These are phyloP conservation scores for Noctua janthina DNA, from an alignment of 2,888 invertebrate species.

Conservation along the genomic window DNA sequence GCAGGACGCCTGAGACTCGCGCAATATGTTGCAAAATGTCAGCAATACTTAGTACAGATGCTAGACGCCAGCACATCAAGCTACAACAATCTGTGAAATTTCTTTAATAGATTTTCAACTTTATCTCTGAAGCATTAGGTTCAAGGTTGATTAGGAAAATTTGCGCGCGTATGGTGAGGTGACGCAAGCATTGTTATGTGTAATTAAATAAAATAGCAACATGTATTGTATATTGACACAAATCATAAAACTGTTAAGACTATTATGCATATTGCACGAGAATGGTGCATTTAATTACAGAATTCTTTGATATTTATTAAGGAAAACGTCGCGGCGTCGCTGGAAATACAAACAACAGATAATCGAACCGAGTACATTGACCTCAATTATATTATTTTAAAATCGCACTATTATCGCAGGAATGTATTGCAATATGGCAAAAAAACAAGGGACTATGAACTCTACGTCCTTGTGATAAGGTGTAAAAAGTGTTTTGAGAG, in stretches of 20 bases:
- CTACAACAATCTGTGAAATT: too few species aligned
- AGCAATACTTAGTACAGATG: neutral
- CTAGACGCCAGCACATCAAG: too few species aligned
- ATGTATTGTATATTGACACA: neutral
- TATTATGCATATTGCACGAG: neutral
- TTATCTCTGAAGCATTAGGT: too few species aligned
- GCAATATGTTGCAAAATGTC: neutral
- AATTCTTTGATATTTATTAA: neutral
- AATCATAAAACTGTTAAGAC: neutral
- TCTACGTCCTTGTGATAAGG: slow-evolving; percentile 66
- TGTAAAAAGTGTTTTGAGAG: slow-evolving; percentile 55
- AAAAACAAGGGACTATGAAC: slow-evolving; percentile 69
- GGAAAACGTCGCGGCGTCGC: neutral
- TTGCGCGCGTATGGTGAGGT: neutral
- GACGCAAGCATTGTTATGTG: neutral
- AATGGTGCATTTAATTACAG: neutral
- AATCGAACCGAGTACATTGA: slow-evolving; percentile 51
- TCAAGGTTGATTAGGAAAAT: too few species aligned
- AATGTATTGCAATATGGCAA: slow-evolving; percentile 47
- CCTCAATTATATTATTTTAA: slow-evolving; percentile 57
- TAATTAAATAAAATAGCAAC: neutral
- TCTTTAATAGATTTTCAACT: too few species aligned
- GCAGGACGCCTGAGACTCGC: slow-evolving; percentile 7
- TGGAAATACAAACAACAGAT: slow-evolving; percentile 17
- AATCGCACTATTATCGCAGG: slow-evolving; percentile 57